Conservation (phyloP, 1,140 invertebrate species). For the Tetramorium alpestre region DNA sequence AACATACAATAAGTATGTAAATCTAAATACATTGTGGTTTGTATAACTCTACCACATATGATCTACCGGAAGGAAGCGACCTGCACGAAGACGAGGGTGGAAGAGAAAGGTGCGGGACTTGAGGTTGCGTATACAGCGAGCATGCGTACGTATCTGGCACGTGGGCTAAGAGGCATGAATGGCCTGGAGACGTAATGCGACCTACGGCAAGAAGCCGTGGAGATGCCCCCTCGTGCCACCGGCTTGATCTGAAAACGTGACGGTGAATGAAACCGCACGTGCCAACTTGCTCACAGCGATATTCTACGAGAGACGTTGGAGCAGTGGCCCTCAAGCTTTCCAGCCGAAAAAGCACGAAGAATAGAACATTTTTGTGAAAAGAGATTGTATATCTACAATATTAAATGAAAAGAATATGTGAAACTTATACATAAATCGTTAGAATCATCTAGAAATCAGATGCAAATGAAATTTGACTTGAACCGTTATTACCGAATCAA, state of each 20-base stretch:
- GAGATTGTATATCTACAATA: neutral
- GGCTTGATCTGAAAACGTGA: constrained; percentile 52
- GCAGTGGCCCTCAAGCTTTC: neutral
- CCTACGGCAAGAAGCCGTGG: constrained; percentile 80
- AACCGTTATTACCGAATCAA: neutral
- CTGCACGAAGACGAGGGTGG: constrained; percentile 15
- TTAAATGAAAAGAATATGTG: neutral
- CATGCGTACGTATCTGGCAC: constrained; percentile 48
- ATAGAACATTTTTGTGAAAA: neutral
- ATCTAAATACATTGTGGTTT: neutral
- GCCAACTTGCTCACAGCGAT: constrained; percentile 16
- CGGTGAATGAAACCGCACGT: constrained; percentile 76
- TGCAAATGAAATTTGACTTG: neutral
- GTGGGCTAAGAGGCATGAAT: constrained; percentile 74
- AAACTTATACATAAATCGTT: neutral
- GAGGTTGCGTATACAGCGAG: constrained; percentile 15
- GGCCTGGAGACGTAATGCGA: constrained; percentile 79
- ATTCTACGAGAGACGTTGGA: constrained; percentile 13
- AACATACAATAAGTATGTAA: neutral
- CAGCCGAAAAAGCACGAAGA: neutral
- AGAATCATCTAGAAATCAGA: neutral
- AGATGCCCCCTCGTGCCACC: constrained; percentile 63
- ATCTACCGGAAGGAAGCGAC: neutral
- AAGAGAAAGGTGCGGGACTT: constrained; percentile 29
- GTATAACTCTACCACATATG: neutral